A percentile compares a stretch with the other conserved stretches of the same genome.
Evolutionary conservation across 2,797 vertebrate species (phyloP).

Genomic region (Cyprinella venusta): DNA sequence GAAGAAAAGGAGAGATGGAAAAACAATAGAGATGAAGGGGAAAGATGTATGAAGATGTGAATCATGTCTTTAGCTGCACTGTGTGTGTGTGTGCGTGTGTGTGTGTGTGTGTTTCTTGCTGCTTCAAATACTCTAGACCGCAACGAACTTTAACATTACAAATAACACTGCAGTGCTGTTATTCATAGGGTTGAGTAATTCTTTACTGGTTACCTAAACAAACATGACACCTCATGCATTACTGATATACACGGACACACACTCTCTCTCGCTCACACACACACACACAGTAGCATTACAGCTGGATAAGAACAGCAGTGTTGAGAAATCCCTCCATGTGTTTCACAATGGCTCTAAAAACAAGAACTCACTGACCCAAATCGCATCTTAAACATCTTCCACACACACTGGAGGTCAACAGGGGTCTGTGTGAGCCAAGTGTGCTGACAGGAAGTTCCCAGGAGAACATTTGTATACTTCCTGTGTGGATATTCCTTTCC

Average conservation of each 20-base stretch:
- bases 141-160: slow-evolving; percentile 28
- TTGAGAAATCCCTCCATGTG: slow-evolving; percentile 49
- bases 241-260: background rate
- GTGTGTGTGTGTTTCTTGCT: background rate
- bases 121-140: slow-evolving; percentile 9
- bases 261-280: background rate
- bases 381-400: slow-evolving; percentile 2
- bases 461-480: slow-evolving; percentile 41
- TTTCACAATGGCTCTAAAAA: slow-evolving; percentile 63
- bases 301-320: slow-evolving; percentile 55
- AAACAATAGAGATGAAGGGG: slow-evolving; percentile 23
- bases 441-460: slow-evolving; percentile 53
- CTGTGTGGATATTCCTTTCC: slow-evolving; percentile 37
- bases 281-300: slow-evolving; percentile 40
- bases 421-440: background rate
- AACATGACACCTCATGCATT: slow-evolving; percentile 37
- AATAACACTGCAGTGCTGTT: slow-evolving; percentile 25
- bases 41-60: slow-evolving; percentile 1
- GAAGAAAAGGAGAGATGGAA: background rate
- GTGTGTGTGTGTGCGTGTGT: background rate
- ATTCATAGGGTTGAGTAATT: slow-evolving; percentile 11
- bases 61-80: background rate
- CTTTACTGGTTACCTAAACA: slow-evolving; percentile 35
- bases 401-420: slow-evolving; percentile 23
- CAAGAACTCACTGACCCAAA: slow-evolving; percentile 37